Base-by-base conservation (phyloP, 2,888 invertebrate genomes). In the Eristalis tenax region DNA sequence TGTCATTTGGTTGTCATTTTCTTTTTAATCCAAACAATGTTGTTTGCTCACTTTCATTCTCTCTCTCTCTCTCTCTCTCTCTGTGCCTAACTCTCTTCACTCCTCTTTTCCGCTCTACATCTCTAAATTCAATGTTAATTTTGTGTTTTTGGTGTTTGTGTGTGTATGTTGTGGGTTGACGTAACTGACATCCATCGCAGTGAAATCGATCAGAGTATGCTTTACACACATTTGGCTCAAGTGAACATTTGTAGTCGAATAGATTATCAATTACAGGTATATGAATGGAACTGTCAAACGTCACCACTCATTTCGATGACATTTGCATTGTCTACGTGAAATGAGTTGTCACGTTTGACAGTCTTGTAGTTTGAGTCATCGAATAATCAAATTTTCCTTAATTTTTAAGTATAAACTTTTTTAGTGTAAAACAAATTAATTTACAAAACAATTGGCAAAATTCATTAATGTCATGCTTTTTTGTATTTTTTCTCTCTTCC, bases 391-490 rank as follows among this genome's bases (percentile, higher is more conserved):
- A 63, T 28, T 69, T 26, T 69, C 68, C 35, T 63, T 64, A 77
- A 68, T 35, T 76, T 57, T 77, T 81, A 78, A 40, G 57, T 66
- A 74, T 63, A 2, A 56, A 75, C 23, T n/a, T 66, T 63, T n/a
- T 69, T 74, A 68, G 74, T 80, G 61, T 80, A 80, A 32, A 80
- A 63, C 71, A 63, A 68, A 78, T 40, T 43, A 73, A 71, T 40
- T 75, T 57, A 61, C 65, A 15, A 38, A 59, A 83, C 68, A 87
- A 83, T 87, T 87, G 87, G 87, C 83, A 83, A 87, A 79, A 83
- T 87, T 87, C 87, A 87, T 87, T 87, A 87, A 87, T 87, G 38
- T 83, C 87, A 87, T 83, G 87, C 87, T 87, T 87, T 85, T 77
- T 64, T 63, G 28, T 84, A 57, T 75, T 87, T 79, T 87, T 79